Percentiles rank a stretch among this genome's conserved stretches.
Evolutionary conservation across 2,888 invertebrate species (phyloP).

Genomic region (Melinopterus prodromus): DNA sequence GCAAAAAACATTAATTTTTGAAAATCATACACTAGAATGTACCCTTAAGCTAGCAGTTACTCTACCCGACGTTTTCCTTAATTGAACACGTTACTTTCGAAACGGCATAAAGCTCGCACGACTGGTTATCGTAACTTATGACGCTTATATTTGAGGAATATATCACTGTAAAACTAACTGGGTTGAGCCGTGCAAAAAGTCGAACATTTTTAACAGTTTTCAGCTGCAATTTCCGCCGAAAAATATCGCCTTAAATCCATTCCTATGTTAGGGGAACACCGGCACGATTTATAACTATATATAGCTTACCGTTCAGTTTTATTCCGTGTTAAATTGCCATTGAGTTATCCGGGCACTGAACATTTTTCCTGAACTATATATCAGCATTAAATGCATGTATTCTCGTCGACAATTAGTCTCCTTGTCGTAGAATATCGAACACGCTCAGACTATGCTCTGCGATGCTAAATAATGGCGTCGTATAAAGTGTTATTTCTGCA

Average conservation of each 20-base stretch:
- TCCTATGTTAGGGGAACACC: slow-evolving; percentile 14
- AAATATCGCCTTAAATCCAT: slow-evolving; percentile 24
- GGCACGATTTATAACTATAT: slow-evolving; percentile 23
- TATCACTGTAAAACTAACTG: slow-evolving; percentile 23
- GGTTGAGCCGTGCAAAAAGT: slow-evolving; percentile 14
- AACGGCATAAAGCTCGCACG: neutral
- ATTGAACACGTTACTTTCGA: no score
- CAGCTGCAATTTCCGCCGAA: slow-evolving; percentile 20
- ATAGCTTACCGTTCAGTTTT: slow-evolving; percentile 18
- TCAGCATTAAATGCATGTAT: neutral
- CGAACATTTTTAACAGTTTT: slow-evolving; percentile 13
- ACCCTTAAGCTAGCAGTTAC: no score
- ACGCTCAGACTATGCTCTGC: neutral
- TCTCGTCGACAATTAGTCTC: neutral
- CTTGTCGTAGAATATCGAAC: neutral
- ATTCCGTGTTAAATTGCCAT: slow-evolving; percentile 19
- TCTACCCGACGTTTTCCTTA: no score
- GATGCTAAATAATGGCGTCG: neutral
- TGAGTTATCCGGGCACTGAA: slow-evolving; percentile 7
- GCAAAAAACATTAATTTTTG: no score
- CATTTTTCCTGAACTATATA: neutral
- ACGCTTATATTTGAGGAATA: slow-evolving; percentile 19
- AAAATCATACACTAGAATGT: no score
- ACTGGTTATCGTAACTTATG: slow-evolving; percentile 5
- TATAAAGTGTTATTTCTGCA: neutral